These are phyloP conservation scores for Drosophila paramelanica DNA, from an alignment of 2,888 invertebrate species.

Conservation along the genomic window DNA sequence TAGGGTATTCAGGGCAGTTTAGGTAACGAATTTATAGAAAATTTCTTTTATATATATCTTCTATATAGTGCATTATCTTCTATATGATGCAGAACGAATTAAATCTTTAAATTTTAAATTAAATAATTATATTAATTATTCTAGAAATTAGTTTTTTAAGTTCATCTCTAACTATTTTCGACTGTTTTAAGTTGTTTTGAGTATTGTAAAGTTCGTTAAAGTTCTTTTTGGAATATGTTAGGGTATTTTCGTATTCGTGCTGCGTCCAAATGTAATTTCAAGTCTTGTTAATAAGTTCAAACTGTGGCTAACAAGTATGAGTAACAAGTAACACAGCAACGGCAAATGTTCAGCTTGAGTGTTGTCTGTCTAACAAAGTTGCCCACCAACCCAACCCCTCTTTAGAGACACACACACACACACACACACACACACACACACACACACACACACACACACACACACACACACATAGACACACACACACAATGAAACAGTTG, in stretches of 20 bases:
- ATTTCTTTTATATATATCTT: no score
- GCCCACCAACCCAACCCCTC: not conserved
- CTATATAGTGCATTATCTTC: no score
- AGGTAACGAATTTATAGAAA: no score
- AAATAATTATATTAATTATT: no score
- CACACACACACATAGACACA: not conserved
- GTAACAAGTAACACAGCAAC: conserved; percentile 25
- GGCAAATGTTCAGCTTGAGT: conserved; percentile 23
- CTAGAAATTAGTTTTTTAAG: no score
- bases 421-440: not conserved
- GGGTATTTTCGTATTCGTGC: conserved; percentile 4
- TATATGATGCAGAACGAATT: no score
- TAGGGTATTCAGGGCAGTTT: no score
- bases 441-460: not conserved
- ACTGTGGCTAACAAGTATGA: conserved; percentile 36
- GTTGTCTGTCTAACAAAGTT: conserved; percentile 29
- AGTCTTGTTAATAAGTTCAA: conserved; percentile 64
- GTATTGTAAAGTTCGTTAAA: no score
- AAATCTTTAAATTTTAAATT: no score
- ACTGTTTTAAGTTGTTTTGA: no score
- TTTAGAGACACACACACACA: not conserved
- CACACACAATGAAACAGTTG: not conserved
- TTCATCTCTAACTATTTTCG: no score
- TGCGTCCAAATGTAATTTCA: not conserved
- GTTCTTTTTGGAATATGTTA: not conserved